Evolutionary conservation across 2,888 invertebrate species (phyloP), one percentile per base, ranked within the genome.

Genomic region (Apotomis turbidana): DNA sequence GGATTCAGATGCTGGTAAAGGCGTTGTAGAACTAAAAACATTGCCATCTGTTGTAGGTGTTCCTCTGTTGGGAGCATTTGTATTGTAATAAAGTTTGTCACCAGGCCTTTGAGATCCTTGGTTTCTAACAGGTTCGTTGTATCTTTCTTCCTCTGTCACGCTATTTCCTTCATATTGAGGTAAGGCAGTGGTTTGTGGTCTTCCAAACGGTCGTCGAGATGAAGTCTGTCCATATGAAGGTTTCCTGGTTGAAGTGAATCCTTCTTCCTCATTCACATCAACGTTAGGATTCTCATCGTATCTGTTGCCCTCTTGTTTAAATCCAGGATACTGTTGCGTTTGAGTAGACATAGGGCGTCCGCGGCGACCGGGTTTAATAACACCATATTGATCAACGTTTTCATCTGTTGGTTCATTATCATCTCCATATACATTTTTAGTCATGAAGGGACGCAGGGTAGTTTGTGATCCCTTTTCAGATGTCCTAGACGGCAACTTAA

Each of bases 391-490:
- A 46, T 73, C 69, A n/a, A 71, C 66, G 54, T 54, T 60, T 10
- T 79, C 74, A 51, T 78, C 71, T 54, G 74, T 68, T 27, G 36
- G 15, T n/a, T 66, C 51, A 5, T 76, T 74, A 15, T 76, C 74
- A 59, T 73, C 74, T 9, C 74, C 72, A 27, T 75, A 76, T 5
- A 78, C 80, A 49, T 80, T 80, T 51, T 81, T 80, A 51, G 79
- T 81, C 44, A 79, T 77, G 63, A 82, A 83, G 4, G 82, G 81
- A 54, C 77, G 78, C 10, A 62, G 62, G 51, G 76, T 76, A 2
- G 74, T 62, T 55, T 69, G 57, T 0, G 12, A 41, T 68, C 55
- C 76, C 68, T 74, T 13, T 69, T 60, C 59, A 54, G 0, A 74
- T 13, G 75, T 66, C 12, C 63, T 15, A 9, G 73, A 71, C 13